Evolutionary conservation across 1,140 invertebrate genomes (phyloP).

Genomic region (Hylaeus volcanicus): DNA sequence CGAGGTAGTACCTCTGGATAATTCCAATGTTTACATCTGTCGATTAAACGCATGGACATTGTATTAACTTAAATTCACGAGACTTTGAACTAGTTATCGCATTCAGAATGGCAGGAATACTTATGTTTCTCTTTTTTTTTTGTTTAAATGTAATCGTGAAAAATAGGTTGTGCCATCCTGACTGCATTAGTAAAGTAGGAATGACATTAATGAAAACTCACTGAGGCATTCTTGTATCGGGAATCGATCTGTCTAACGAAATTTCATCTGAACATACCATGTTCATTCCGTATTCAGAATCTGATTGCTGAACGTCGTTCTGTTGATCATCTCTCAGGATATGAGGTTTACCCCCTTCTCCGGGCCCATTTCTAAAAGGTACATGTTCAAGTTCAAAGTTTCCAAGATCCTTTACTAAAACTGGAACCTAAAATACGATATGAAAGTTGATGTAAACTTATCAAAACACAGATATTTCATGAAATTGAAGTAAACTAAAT

Average conservation of each 20-base stretch:
- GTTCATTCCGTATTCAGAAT: conserved; percentile 97
- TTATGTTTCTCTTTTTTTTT: too few relatives aligned
- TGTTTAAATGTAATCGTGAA: too few relatives aligned
- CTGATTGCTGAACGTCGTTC: conserved; percentile 88
- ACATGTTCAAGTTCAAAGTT: conserved; percentile 87
- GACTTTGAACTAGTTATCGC: too few relatives aligned
- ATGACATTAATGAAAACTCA: conserved; percentile 74
- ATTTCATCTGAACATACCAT: conserved; percentile 98
- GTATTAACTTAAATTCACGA: too few relatives aligned
- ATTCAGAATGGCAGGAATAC: too few relatives aligned
- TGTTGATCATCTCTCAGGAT: conserved; percentile 86
- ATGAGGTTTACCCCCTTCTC: conserved; percentile 91
- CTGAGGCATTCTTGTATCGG: conserved; percentile 93
- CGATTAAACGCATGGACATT: conserved; percentile 44
- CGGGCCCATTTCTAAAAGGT: conserved; percentile 86
- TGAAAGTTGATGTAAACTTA: neutral
- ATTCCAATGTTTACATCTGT: conserved; percentile 96
- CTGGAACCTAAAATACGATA: conserved; percentile 65
- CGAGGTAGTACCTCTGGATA: conserved; percentile 94
- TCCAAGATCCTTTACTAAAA: conserved; percentile 77
- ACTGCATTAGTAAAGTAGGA: neutral
- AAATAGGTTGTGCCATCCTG: too few relatives aligned
- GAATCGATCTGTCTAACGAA: conserved; percentile 87
- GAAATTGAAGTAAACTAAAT: too few relatives aligned
- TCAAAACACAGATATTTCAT: too few relatives aligned